Conservation (phyloP, 2,797 vertebrate genomes). For the Bradypus variegatus region DNA sequence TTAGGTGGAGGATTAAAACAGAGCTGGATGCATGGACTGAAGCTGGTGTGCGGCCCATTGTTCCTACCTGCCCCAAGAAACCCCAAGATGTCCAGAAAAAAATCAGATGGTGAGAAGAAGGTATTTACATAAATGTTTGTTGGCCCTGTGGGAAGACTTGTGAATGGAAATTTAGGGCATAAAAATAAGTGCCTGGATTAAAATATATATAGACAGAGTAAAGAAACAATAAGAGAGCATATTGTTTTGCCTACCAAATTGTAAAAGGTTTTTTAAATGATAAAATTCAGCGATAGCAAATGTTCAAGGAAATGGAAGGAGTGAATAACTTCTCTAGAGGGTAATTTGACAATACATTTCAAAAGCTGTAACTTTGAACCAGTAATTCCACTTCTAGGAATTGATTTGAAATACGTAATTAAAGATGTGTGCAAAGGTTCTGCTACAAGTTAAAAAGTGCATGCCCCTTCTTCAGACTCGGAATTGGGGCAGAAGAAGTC, state of each 20-base stretch:
- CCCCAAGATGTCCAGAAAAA: not conserved
- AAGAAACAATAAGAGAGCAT: not conserved
- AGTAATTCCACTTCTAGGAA: conserved; percentile 26
- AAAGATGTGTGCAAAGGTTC: not conserved
- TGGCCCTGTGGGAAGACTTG: not conserved
- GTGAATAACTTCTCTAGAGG: not conserved
- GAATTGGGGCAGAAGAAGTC: not conserved
- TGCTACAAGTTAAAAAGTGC: conserved; percentile 7
- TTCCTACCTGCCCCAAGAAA: not conserved
- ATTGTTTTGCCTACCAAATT: not conserved
- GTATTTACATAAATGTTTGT: not conserved
- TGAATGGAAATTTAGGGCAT: conserved; percentile 5
- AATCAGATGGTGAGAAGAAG: not conserved
- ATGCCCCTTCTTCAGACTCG: not conserved
- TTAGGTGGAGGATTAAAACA: not conserved
- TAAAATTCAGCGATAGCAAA: not conserved
- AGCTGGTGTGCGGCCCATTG: not conserved
- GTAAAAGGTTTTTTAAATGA: not conserved
- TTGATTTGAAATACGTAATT: conserved; percentile 25
- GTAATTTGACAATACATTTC: conserved; percentile 29
- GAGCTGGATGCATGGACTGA: not conserved
- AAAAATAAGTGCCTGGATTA: conserved; percentile 26
- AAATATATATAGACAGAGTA: not conserved
- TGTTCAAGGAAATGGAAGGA: conserved; percentile 30
- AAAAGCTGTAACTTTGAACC: conserved; percentile 26